These are phyloP conservation scores for Morelia viridis DNA, from an alignment of 2,797 vertebrate genomes.

Conservation along the genomic window DNA sequence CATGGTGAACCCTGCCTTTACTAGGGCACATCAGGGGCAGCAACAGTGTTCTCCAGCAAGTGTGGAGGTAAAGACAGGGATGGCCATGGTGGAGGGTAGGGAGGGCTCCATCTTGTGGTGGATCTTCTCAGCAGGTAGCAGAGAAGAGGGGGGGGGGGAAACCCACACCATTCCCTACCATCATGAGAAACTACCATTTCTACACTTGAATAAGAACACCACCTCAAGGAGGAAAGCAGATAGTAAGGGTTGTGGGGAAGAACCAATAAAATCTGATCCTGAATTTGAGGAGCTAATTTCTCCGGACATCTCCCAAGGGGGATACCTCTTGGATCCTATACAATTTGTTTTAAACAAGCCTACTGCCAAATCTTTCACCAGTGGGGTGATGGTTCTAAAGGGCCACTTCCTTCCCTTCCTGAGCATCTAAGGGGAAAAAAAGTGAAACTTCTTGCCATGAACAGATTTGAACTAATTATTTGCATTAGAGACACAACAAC, in stretches of 20 bases:
- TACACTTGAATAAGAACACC: background rate
- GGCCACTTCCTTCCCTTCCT: background rate
- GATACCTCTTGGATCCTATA: background rate
- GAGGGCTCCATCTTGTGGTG: background rate
- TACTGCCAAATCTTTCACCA: background rate
- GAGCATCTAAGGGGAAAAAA: background rate
- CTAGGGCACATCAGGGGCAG: no score
- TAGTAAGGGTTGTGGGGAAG: background rate
- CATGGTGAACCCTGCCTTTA: no score
- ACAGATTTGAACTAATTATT: background rate
- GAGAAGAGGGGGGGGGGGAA: background rate
- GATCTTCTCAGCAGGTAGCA: background rate
- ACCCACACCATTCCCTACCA: no score
- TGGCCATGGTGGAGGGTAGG: background rate
- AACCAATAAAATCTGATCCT: background rate
- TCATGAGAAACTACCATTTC: background rate
- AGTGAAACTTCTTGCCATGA: background rate
- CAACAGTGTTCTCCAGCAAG: no score
- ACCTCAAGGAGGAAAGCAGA: background rate
- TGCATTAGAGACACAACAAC: background rate
- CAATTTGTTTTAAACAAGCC: no score
- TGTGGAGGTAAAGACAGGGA: no score
- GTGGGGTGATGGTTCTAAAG: background rate
- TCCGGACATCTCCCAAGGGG: background rate
- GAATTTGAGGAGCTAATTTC: background rate